Evolutionary conservation across 2,888 invertebrate species (phyloP).

Genomic region (Ischnura elegans): DNA sequence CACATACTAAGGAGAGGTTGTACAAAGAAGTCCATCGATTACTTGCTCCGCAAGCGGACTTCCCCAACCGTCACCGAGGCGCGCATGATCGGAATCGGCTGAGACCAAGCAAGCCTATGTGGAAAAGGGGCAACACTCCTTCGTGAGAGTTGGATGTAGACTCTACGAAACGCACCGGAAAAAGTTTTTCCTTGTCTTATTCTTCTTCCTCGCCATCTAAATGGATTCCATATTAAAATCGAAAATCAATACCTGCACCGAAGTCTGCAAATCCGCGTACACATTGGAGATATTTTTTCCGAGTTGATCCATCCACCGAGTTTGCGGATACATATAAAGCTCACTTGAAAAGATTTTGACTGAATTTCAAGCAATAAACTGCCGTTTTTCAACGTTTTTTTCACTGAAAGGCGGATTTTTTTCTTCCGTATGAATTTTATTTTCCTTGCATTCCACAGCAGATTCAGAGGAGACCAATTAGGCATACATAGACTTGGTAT

Average conservation of each 20-base stretch:
- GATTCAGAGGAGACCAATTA: too few species aligned
- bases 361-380: too few species aligned
- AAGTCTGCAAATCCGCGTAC: background rate
- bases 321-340: background rate
- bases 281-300: background rate
- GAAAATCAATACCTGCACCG: slow-evolving; percentile 15
- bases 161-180: background rate
- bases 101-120: background rate
- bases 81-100: slow-evolving; percentile 43
- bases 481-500: too few species aligned
- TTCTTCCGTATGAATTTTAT: too few species aligned
- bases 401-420: too few species aligned
- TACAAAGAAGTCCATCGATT: slow-evolving; percentile 54
- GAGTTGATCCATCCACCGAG: background rate
- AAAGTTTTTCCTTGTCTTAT: background rate
- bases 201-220: background rate
- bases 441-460: too few species aligned
- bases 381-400: too few species aligned
- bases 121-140: background rate
- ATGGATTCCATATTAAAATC: background rate
- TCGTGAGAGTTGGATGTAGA: background rate
- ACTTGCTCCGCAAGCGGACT: slow-evolving; percentile 54
- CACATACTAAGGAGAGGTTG: background rate
- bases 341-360: background rate
- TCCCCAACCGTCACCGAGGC: slow-evolving; percentile 46